Evolutionary conservation across 2,888 invertebrate genomes (phyloP).

Genomic region (Glaucopsyche alexis): DNA sequence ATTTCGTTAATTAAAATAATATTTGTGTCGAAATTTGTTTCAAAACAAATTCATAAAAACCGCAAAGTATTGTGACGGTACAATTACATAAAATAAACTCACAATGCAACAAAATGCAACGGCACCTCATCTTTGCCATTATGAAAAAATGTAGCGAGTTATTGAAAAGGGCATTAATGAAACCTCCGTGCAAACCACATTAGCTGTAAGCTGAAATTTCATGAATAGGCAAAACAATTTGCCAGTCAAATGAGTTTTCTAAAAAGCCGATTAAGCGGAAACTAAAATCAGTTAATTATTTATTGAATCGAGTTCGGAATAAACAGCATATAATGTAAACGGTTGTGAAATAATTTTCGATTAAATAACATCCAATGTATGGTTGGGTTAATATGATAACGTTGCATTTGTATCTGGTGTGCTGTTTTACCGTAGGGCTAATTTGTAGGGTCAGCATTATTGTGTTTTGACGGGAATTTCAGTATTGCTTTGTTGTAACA

Average conservation of each 20-base stretch:
- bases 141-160: slow-evolving; percentile 25
- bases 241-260: slow-evolving; percentile 76
- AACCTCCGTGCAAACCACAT: slow-evolving; percentile 43
- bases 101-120: too few species aligned
- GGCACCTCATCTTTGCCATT: neutral
- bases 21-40: too few species aligned
- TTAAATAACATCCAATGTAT: slow-evolving; percentile 39
- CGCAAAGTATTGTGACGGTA: too few species aligned
- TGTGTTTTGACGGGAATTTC: slow-evolving; percentile 8
- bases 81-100: too few species aligned
- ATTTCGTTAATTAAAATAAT: too few species aligned
- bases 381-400: slow-evolving; percentile 37
- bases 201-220: slow-evolving; percentile 57
- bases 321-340: slow-evolving; percentile 47
- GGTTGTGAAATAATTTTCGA: slow-evolving; percentile 41
- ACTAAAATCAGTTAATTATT: slow-evolving; percentile 76
- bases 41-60: too few species aligned
- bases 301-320: slow-evolving; percentile 54
- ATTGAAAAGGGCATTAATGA: slow-evolving; percentile 26
- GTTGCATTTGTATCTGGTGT: slow-evolving; percentile 34
- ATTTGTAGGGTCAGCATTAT: slow-evolving; percentile 20
- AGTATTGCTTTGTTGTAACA: neutral
- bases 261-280: slow-evolving; percentile 78
- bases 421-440: slow-evolving; percentile 14
- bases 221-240: slow-evolving; percentile 66